A percentile compares a stretch with the other conserved stretches of the same genome.
Evolutionary conservation across 2,888 invertebrate species (phyloP).

Genomic region (Hartigia nigra): DNA sequence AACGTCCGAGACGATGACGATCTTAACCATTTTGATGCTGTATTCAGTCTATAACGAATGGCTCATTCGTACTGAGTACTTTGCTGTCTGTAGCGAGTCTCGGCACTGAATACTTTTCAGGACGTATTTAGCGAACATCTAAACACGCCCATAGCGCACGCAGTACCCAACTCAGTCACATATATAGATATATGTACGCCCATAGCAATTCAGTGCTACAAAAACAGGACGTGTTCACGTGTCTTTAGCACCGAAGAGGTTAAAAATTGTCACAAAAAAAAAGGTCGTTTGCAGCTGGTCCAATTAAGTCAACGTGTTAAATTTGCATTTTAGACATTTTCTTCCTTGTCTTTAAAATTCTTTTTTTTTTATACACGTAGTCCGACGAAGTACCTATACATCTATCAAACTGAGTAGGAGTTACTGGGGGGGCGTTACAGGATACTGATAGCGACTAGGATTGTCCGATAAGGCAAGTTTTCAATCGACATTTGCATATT

Average conservation of each 20-base stretch:
- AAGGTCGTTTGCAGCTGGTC: neutral
- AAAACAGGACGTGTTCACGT: too few relatives aligned
- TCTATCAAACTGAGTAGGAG: neutral
- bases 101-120: too few relatives aligned
- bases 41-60: too few relatives aligned
- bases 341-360: neutral
- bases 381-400: neutral
- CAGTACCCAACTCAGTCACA: too few relatives aligned
- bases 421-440: neutral
- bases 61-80: too few relatives aligned
- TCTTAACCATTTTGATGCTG: too few relatives aligned
- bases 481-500: neutral
- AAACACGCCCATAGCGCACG: too few relatives aligned
- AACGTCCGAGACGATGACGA: neutral
- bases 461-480: neutral
- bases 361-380: neutral
- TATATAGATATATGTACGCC: too few relatives aligned
- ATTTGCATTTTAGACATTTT: neutral
- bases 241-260: too few relatives aligned
- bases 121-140: too few relatives aligned
- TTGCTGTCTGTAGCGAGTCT: too few relatives aligned
- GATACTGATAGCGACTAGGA: neutral
- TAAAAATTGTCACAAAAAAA: neutral
- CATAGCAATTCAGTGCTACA: too few relatives aligned
- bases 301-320: neutral